Percentiles rank a stretch among this genome's conserved stretches.
Evolutionary conservation across 1,140 invertebrate genomes (phyloP).

Genomic region (Pygmarrhopalites habei): DNA sequence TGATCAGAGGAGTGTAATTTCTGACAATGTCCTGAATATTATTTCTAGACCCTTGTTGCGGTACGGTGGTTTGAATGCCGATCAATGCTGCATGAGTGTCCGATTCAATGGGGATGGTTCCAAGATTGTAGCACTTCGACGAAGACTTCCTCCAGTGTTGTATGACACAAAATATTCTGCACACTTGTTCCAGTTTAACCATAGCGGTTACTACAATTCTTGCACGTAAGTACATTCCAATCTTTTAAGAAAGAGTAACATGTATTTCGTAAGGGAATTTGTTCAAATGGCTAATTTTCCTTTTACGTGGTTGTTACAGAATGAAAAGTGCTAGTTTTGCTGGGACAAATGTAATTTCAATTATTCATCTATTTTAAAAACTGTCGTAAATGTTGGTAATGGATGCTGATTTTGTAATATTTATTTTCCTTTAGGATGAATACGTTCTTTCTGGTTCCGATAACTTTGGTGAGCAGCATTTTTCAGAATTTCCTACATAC

Average conservation of each 20-base stretch:
- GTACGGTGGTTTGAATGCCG: slow-evolving; percentile 61
- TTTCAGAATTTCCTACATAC: no score
- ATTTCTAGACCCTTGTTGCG: slow-evolving; percentile 47
- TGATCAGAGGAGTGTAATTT: no score
- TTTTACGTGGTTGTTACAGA: slow-evolving; percentile 51
- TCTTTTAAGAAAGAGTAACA: no score
- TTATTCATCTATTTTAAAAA: no score
- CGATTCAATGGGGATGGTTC: slow-evolving; percentile 74
- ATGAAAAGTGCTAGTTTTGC: slow-evolving; percentile 95
- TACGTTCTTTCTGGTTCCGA: slow-evolving; percentile 86
- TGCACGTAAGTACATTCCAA: slow-evolving; percentile 47
- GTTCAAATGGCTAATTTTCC: no score
- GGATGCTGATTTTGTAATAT: no score
- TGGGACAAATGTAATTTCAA: no score
- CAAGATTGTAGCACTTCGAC: slow-evolving; percentile 69
- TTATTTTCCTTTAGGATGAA: no score
- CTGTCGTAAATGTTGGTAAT: no score
- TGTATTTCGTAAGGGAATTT: no score
- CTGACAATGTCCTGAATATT: no score
- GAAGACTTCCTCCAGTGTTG: slow-evolving; percentile 73
- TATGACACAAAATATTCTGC: slow-evolving; percentile 61
- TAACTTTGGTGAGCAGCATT: no score
- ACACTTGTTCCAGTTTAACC: slow-evolving; percentile 76
- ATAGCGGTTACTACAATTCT: slow-evolving; percentile 86
- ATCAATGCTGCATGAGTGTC: slow-evolving; percentile 83